Base-by-base conservation (phyloP, 2,888 invertebrate species). In the Phalangium opilio region DNA sequence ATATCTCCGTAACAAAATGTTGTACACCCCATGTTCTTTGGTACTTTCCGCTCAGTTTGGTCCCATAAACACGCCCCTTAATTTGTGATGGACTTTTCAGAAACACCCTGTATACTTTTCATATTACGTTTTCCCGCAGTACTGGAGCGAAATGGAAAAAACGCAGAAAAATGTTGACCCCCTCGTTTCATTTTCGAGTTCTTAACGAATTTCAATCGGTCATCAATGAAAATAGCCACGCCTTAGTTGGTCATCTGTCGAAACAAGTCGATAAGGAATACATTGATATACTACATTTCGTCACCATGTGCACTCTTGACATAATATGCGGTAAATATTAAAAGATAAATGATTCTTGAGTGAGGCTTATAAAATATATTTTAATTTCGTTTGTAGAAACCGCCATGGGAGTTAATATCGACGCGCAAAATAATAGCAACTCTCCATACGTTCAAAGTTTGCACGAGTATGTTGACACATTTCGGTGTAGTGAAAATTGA, bases 141-240 rank as follows among this genome's bases (percentile, higher is more conserved):
- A 56, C 63, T 69, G 77, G 73, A 7, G 61, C 65, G 39, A 78
- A 78, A 64, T 84, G 83, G 83, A 73, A 71, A 55, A 65, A 63
- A 1, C 73, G 77, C 52, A 71, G 83, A 18, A 80, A 79, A 62
- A 73, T 83, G 52, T 64, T 83, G 41, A 83, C 82, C 0, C 82
- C 83, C 1, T 74, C 82, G 0, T 83, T 82, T 63, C 83, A 84
- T 64, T 83, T 82, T 61, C 76, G 77, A 59, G 81, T 83, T 48
- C 64, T 83, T 45, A 77, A 81, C 59, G 74, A 78, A 56, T 83
- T 81, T 63, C 62, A 80, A 5, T 74, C 75, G 7, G 73, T 79
- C 0, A 81, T 83, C 60, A 74, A 79, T 57, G 73, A 73, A 46
- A 77, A 79, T 52, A 69, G 74, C 19, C 63, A 67, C 34, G 67